Percentiles rank a stretch among this genome's conserved stretches.
These are phyloP conservation scores for Falco punctatus DNA, from an alignment of 2,113 vertebrate species.

Conservation along the genomic window DNA sequence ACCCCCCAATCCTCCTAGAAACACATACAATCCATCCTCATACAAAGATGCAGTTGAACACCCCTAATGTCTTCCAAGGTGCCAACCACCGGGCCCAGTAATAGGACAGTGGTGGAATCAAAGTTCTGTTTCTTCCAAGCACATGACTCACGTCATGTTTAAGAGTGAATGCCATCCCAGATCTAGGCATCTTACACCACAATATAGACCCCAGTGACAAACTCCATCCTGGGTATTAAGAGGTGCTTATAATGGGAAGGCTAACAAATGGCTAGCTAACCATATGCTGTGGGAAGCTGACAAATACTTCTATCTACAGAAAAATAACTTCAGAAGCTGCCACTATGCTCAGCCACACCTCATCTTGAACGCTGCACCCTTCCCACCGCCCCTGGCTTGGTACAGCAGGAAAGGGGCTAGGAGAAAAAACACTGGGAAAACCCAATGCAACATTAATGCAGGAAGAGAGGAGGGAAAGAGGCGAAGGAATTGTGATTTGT, in stretches of 20 bases:
- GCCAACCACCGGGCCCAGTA: neutral
- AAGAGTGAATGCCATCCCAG: neutral
- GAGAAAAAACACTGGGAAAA: neutral
- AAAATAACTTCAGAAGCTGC: neutral
- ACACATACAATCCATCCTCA: neutral
- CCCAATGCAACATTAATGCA: neutral
- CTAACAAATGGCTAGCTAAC: neutral
- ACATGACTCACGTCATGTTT: fast-evolving
- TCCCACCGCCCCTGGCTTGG: too few species aligned
- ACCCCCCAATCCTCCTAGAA: neutral
- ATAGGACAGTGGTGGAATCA: neutral
- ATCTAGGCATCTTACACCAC: neutral
- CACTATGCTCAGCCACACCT: neutral
- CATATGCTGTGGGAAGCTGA: neutral
- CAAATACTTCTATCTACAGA: neutral
- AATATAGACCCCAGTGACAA: neutral
- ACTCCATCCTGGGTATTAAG: neutral
- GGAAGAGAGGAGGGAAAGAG: neutral
- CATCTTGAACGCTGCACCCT: neutral
- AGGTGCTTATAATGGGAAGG: neutral
- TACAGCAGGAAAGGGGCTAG: neutral
- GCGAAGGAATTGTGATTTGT: neutral
- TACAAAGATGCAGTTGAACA: neutral
- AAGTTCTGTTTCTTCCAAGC: neutral
- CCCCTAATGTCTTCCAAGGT: too few species aligned